Conservation (phyloP, 2,113 vertebrate genomes). For the Microtus richardsoni region DNA sequence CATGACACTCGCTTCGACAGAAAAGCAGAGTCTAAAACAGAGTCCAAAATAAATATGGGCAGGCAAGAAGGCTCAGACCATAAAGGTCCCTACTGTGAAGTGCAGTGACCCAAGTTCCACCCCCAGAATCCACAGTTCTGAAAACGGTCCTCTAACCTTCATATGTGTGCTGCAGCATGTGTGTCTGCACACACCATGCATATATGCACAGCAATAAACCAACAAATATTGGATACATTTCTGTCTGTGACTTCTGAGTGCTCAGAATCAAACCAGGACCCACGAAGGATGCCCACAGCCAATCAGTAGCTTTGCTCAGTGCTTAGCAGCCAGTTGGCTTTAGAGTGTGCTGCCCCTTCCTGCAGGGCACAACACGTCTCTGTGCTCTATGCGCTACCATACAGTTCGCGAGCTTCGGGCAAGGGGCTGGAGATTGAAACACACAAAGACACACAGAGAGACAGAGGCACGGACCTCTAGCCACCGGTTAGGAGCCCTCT, state of each 20-base stretch:
- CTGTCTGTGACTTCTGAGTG: not conserved
- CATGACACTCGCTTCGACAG: not conserved
- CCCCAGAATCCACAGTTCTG: not conserved
- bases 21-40: not conserved
- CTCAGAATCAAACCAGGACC: not conserved
- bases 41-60: not conserved
- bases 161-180: not conserved
- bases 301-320: no score
- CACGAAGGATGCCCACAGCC: not conserved
- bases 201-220: not conserved
- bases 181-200: not conserved
- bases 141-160: not conserved
- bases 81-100: not conserved
- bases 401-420: no score
- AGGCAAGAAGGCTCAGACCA: not conserved
- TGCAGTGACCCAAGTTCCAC: not conserved
- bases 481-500: no score
- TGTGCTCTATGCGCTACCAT: no score
- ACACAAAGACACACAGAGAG: no score
- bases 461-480: no score
- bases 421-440: no score
- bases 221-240: not conserved
- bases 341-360: not conserved
- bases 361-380: no score
- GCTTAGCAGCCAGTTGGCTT: not conserved